A percentile compares a stretch with the other conserved stretches of the same genome.
These are phyloP conservation scores for Oncorhynchus clarkii DNA, from an alignment of 2,113 vertebrate species.

Conservation along the genomic window DNA sequence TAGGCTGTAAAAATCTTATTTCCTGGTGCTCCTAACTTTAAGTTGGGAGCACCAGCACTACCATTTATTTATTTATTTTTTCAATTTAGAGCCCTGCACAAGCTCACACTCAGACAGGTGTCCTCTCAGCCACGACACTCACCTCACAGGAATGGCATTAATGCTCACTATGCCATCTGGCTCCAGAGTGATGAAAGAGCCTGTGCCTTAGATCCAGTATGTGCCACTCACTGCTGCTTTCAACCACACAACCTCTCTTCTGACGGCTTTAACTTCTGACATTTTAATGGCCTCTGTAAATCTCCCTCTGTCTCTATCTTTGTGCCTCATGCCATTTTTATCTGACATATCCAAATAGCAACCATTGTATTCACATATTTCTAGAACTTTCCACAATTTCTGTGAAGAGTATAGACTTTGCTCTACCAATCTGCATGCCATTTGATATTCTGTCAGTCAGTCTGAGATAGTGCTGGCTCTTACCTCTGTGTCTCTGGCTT, in stretches of 20 bases:
- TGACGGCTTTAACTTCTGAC: constrained; percentile 8
- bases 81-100: constrained; percentile 2
- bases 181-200: constrained; percentile 42
- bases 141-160: constrained; percentile 49
- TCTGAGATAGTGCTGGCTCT: constrained; percentile 30
- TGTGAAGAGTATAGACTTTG: background rate
- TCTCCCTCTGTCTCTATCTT: constrained; percentile 9
- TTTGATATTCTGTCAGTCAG: constrained; percentile 28
- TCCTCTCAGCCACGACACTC: constrained; percentile 29
- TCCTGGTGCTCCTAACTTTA: too few relatives aligned
- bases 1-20: too few relatives aligned
- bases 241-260: constrained; percentile 19
- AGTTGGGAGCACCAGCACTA: too few relatives aligned
- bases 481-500: background rate
- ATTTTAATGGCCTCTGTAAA: constrained; percentile 13
- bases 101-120: background rate
- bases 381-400: background rate
- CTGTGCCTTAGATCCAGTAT: constrained; percentile 26
- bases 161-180: constrained; percentile 38
- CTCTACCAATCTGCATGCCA: constrained; percentile 10
- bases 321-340: constrained; percentile 32
- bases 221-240: constrained; percentile 43
- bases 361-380: constrained; percentile 12
- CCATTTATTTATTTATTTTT: too few relatives aligned
- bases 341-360: constrained; percentile 14